A percentile compares a stretch with the other conserved stretches of the same genome.
Evolutionary conservation across 1,140 invertebrate genomes (phyloP).

Genomic region (Zaprionus inermis): DNA sequence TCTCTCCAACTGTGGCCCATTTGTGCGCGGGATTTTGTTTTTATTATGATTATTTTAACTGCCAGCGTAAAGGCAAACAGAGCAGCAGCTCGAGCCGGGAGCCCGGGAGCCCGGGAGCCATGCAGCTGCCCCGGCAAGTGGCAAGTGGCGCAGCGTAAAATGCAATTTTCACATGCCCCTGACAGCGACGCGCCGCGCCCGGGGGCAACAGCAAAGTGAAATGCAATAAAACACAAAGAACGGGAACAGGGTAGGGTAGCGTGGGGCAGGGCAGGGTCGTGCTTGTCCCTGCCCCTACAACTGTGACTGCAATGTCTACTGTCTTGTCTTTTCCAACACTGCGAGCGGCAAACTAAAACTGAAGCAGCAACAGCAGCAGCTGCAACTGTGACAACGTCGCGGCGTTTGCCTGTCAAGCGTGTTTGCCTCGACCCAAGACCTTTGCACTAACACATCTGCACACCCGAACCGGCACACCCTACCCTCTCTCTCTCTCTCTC

Average conservation of each 20-base stretch:
- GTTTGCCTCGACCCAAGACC: constrained; percentile 34
- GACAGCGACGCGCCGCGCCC: constrained; percentile 11
- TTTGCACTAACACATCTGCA: constrained; percentile 20
- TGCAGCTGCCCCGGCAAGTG: constrained; percentile 10
- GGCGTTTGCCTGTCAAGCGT: constrained; percentile 33
- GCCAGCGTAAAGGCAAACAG: constrained; percentile 71
- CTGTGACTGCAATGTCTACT: constrained; percentile 40
- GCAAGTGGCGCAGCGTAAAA: constrained; percentile 61
- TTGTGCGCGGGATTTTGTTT: constrained; percentile 73
- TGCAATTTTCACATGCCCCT: constrained; percentile 71
- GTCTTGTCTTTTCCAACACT: constrained; percentile 64
- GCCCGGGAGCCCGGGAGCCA: background rate
- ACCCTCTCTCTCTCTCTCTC: background rate
- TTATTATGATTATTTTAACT: constrained; percentile 82
- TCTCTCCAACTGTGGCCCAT: constrained; percentile 33
- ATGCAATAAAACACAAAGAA: constrained; percentile 75
- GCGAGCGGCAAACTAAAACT: too few species aligned
- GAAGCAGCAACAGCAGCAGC: constrained; percentile 21
- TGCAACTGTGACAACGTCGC: constrained; percentile 66
- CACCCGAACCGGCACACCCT: background rate
- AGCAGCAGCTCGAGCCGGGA: constrained; percentile 16
- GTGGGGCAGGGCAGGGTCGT: background rate
- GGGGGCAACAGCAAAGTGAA: constrained; percentile 65
- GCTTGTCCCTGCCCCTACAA: too few species aligned
- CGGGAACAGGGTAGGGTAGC: background rate